A percentile compares a stretch with the other conserved stretches of the same genome.
phyloP scores from a whole-genome alignment of 2,113 vertebrate genomes.

The Theropithecus gelada region DNA sequence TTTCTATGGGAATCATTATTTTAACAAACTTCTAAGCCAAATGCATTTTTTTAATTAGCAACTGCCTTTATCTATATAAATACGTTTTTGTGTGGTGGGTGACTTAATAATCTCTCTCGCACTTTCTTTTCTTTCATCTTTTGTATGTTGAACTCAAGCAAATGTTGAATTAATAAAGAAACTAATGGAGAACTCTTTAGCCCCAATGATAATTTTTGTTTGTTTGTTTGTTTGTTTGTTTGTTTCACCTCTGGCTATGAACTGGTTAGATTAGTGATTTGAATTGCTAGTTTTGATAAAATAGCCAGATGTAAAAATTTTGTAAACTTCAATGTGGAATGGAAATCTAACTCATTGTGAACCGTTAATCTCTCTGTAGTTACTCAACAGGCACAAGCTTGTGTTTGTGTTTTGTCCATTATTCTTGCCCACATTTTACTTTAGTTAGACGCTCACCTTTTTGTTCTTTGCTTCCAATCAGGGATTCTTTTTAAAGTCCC shows the following conservation, averaged over 20 bases:
- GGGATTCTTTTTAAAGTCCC: not conserved
- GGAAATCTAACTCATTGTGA: slow-evolving; percentile 25
- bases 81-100: not conserved
- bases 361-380: not conserved
- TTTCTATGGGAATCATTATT: not conserved
- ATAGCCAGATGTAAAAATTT: not conserved
- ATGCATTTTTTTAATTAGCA: not conserved
- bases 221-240: not conserved
- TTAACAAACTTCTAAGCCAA: not conserved
- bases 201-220: not conserved
- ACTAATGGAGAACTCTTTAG: not conserved
- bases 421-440: not conserved
- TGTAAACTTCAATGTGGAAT: not conserved
- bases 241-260: not conserved
- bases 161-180: not conserved
- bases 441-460: not conserved
- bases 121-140: slow-evolving; percentile 4
- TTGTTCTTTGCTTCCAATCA: not conserved
- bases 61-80: not conserved
- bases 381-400: not conserved
- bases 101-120: not conserved
- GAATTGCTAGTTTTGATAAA: slow-evolving; percentile 16
- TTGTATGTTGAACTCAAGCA: not conserved
- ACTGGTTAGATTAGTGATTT: slow-evolving; percentile 7
- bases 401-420: not conserved